These are phyloP conservation scores for Drosophila suzukii DNA, from an alignment of 1,140 invertebrate species.

Conservation along the genomic window DNA sequence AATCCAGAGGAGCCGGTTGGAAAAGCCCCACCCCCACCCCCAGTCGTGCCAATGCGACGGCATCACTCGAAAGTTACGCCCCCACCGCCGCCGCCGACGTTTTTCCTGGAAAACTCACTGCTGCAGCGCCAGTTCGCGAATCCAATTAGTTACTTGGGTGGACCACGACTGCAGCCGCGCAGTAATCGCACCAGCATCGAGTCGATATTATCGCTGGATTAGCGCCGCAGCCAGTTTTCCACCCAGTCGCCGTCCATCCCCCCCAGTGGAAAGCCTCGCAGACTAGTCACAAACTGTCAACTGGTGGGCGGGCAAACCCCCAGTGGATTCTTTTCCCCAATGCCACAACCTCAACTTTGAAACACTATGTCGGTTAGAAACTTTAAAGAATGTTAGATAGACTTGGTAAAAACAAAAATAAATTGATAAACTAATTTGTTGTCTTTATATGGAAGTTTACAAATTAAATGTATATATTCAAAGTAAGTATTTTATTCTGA, in stretches of 20 bases:
- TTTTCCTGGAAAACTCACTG: conserved; percentile 70
- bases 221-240: conserved; percentile 35
- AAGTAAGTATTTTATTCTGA: not conserved
- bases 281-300: conserved; percentile 50
- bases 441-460: not conserved
- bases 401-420: conserved; percentile 8
- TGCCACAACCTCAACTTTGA: conserved; percentile 27
- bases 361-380: conserved; percentile 26
- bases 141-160: conserved; percentile 90
- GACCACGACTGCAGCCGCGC: conserved; percentile 86
- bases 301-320: conserved; percentile 15
- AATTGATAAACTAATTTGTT: conserved; percentile 19
- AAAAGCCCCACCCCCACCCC: conserved; percentile 2
- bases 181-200: conserved; percentile 87
- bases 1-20: conserved; percentile 11
- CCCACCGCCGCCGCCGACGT: conserved; percentile 32
- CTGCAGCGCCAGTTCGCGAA: conserved; percentile 87
- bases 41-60: conserved; percentile 15
- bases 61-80: conserved; percentile 33
- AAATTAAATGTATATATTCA: not conserved
- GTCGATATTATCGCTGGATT: conserved; percentile 90
- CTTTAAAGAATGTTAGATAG: conserved; percentile 35
- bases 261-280: conserved; percentile 7
- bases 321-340: conserved; percentile 18
- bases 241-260: not conserved